These are phyloP conservation scores for Meiosimyza decipiens DNA, from an alignment of 2,888 invertebrate species.

Conservation along the genomic window DNA sequence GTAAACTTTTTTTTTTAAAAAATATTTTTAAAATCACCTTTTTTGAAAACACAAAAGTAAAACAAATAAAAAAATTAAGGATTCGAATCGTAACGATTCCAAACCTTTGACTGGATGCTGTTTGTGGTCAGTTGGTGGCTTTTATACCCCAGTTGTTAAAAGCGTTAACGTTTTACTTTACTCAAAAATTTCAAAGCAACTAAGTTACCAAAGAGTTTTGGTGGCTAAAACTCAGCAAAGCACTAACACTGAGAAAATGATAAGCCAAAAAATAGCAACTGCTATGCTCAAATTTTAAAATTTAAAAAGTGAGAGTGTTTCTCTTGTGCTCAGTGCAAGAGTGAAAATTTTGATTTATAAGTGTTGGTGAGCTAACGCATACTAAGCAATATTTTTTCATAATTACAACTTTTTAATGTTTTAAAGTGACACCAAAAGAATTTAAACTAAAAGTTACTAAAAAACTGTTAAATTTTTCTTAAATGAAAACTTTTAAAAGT, in stretches of 20 bases:
- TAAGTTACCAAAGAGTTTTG: background rate
- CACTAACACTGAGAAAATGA: background rate
- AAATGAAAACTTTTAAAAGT: too few relatives aligned
- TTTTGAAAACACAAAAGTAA: conserved; percentile 19
- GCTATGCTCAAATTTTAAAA: too few relatives aligned
- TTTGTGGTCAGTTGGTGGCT: conserved; percentile 66
- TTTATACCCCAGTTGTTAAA: conserved; percentile 59
- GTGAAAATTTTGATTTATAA: background rate
- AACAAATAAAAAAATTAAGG: conserved; percentile 55
- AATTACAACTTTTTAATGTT: too few relatives aligned
- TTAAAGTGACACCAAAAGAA: too few relatives aligned
- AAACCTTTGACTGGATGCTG: conserved; percentile 69
- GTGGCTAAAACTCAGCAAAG: background rate
- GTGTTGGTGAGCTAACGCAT: background rate
- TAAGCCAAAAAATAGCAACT: background rate
- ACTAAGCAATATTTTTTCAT: background rate
- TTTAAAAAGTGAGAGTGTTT: conserved; percentile 22
- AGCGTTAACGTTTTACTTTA: too few relatives aligned
- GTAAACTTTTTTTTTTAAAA: background rate
- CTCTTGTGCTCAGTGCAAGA: background rate
- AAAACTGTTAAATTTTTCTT: too few relatives aligned
- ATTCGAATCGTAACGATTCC: conserved; percentile 67
- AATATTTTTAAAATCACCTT: background rate
- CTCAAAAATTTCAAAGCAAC: too few relatives aligned
- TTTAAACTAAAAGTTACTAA: too few relatives aligned